Conservation (phyloP, 2,888 invertebrate species). For the Odontomyia ornata region DNA sequence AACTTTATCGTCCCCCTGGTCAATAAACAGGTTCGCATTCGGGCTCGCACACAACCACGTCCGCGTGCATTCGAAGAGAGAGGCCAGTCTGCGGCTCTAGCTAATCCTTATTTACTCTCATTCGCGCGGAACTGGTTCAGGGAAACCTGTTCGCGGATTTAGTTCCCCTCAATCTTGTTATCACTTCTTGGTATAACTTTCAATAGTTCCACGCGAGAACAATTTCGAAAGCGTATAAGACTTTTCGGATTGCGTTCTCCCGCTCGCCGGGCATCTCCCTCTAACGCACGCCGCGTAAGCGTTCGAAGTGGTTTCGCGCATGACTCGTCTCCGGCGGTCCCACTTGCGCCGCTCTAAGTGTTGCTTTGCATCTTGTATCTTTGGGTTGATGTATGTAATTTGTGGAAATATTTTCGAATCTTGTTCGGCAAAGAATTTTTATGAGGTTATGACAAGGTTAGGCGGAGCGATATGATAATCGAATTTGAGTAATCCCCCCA, state of each 20-base stretch:
- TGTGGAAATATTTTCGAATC: conserved; percentile 24
- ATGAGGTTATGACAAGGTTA: conserved; percentile 56
- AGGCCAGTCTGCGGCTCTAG: background rate
- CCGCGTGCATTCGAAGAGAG: background rate
- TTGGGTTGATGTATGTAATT: background rate
- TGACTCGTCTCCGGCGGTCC: no score
- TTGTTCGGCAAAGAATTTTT: conserved; percentile 52
- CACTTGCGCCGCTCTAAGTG: no score
- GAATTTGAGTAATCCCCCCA: conserved; percentile 45
- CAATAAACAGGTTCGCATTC: conserved; percentile 19
- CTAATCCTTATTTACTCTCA: conserved; percentile 1
- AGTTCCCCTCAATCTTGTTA: background rate
- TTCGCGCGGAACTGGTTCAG: background rate
- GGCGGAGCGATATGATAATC: conserved; percentile 55
- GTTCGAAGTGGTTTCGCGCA: no score
- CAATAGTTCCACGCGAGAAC: background rate
- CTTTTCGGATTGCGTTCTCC: background rate
- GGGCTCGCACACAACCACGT: background rate
- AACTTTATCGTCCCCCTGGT: conserved; percentile 38
- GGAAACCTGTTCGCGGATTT: background rate
- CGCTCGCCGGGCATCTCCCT: background rate
- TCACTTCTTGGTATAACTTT: no score
- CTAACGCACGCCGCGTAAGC: no score
- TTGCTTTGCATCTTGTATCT: background rate
- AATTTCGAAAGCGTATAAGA: conserved; percentile 38